These are phyloP conservation scores for Semnornis frantzii DNA, from an alignment of 2,113 vertebrate genomes.

Conservation along the genomic window DNA sequence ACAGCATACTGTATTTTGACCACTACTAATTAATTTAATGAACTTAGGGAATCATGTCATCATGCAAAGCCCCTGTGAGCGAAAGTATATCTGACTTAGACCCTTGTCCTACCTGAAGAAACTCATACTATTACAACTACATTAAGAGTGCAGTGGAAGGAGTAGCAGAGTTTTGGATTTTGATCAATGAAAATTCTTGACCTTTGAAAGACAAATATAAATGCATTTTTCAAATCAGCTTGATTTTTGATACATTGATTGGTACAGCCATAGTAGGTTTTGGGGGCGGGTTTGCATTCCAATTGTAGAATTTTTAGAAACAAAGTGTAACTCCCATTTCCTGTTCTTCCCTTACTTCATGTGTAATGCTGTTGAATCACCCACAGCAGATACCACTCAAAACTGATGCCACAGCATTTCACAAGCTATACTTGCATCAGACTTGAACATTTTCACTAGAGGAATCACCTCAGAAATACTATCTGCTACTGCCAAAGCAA, in stretches of 20 bases:
- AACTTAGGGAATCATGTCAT: background rate
- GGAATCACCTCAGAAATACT: background rate
- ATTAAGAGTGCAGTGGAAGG: background rate
- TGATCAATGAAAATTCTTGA: background rate
- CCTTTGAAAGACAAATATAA: background rate
- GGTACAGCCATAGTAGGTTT: background rate
- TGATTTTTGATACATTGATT: background rate
- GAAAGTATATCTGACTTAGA: background rate
- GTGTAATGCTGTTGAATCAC: background rate
- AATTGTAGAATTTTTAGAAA: slow-evolving; percentile 31
- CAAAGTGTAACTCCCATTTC: slow-evolving; percentile 56
- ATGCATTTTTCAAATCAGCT: background rate
- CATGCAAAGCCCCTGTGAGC: background rate
- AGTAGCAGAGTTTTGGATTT: background rate
- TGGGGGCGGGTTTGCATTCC: background rate
- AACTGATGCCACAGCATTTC: background rate
- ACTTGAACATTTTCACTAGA: background rate
- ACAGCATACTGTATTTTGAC: background rate
- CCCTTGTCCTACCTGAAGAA: background rate
- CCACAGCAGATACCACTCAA: background rate
- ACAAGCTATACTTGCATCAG: slow-evolving; percentile 19
- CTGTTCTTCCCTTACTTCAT: slow-evolving; percentile 15
- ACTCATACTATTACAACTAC: background rate
- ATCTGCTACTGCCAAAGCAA: background rate
- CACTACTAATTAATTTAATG: background rate